phyloP scores from a whole-genome alignment of 2,113 vertebrate species.

The Chloropsis cyanopogon region DNA sequence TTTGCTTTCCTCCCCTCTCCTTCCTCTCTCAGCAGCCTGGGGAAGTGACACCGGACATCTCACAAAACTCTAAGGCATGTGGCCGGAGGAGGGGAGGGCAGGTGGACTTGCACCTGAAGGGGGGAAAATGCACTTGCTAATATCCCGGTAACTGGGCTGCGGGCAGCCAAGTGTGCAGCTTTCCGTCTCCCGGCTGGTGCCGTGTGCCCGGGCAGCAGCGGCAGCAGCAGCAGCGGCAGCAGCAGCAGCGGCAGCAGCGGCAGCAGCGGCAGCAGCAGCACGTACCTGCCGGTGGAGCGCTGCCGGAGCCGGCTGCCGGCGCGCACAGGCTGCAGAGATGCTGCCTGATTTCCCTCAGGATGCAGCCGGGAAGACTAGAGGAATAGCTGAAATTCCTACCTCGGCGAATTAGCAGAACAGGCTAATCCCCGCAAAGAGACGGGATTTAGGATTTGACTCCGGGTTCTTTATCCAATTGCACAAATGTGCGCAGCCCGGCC shows the following conservation, averaged over 20 bases:
- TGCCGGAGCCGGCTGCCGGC: not conserved
- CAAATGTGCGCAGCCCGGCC: not conserved
- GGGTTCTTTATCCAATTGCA: slow-evolving; percentile 53
- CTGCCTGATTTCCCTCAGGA: slow-evolving; percentile 60
- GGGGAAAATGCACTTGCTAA: not conserved
- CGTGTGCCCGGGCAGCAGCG: not conserved
- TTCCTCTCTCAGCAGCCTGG: not conserved
- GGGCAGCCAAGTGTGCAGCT: not conserved
- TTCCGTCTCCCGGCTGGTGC: no score
- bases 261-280: not conserved
- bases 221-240: not conserved
- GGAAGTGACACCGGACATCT: not conserved
- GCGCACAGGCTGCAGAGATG: not conserved
- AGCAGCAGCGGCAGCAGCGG: not conserved
- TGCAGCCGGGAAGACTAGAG: not conserved
- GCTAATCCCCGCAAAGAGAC: slow-evolving; percentile 65
- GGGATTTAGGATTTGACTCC: slow-evolving; percentile 58
- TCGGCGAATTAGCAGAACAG: slow-evolving; percentile 2
- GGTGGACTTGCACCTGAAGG: not conserved
- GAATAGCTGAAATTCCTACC: slow-evolving; percentile 32
- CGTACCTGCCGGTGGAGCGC: not conserved
- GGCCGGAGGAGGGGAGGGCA: not conserved
- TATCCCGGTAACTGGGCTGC: not conserved
- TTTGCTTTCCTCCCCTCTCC: not conserved
- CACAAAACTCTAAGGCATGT: not conserved